phyloP scores from a whole-genome alignment of 2,888 invertebrate species.

The Sicus ferrugineus region DNA sequence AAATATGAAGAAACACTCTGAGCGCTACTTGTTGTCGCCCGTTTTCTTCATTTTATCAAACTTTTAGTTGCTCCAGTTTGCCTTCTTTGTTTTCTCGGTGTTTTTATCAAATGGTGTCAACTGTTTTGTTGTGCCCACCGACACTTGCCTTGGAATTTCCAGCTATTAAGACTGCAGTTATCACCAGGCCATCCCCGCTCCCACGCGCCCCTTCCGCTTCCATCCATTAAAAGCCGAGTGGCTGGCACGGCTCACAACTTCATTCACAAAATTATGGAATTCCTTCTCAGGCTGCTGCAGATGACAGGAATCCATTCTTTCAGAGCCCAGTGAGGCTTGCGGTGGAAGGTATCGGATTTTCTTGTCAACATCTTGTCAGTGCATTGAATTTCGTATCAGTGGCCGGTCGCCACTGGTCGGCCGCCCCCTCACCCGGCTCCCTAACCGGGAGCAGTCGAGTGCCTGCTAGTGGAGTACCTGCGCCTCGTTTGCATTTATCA shows the following conservation, averaged over 20 bases:
- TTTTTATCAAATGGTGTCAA: slow-evolving; percentile 26
- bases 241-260: no score
- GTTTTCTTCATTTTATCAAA: neutral
- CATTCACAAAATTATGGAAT: no score
- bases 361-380: slow-evolving; percentile 33
- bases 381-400: slow-evolving; percentile 30
- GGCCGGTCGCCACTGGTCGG: neutral
- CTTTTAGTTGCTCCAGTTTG: neutral
- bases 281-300: no score
- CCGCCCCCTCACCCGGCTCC: neutral
- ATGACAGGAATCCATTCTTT: no score
- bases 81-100: neutral
- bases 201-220: no score
- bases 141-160: neutral
- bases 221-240: no score
- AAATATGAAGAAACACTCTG: no score
- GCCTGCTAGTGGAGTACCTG: no score
- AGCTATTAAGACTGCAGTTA: neutral
- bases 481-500: neutral
- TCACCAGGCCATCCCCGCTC: no score
- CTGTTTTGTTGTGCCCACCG: slow-evolving; percentile 1
- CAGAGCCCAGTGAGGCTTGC: no score
- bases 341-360: slow-evolving; percentile 20
- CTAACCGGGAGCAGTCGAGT: neutral
- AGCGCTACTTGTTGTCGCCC: neutral